Percentiles rank a stretch among this genome's conserved stretches.
Evolutionary conservation across 1,140 invertebrate species (phyloP).

Genomic region (Catajapyx aquilonaris): DNA sequence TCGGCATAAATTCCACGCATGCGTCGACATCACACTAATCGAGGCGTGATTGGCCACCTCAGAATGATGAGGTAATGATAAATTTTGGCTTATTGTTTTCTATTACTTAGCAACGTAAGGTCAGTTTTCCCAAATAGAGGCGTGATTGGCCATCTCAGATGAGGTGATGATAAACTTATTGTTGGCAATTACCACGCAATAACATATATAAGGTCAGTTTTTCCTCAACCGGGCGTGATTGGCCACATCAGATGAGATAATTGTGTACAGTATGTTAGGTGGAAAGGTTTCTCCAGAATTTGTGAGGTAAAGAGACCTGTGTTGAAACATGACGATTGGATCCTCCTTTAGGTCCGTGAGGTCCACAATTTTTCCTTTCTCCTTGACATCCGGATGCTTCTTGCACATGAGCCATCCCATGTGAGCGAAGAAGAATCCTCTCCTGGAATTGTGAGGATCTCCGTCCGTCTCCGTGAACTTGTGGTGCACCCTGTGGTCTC

Average conservation of each 20-base stretch:
- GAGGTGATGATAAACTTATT: neutral
- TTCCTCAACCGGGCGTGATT: neutral
- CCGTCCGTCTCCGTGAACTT: conserved; percentile 39
- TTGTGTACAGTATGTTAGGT: conserved; percentile 7
- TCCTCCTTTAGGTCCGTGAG: conserved; percentile 27
- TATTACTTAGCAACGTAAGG: too few relatives aligned
- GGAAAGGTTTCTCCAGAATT: neutral
- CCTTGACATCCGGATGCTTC: too few relatives aligned
- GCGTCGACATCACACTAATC: too few relatives aligned
- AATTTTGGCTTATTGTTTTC: too few relatives aligned
- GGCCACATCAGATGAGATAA: neutral
- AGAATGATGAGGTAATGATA: too few relatives aligned
- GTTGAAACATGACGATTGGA: conserved; percentile 27
- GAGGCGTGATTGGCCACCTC: too few relatives aligned
- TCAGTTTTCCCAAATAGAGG: too few relatives aligned
- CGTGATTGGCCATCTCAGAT: too few relatives aligned
- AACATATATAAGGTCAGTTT: neutral
- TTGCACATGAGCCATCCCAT: too few relatives aligned
- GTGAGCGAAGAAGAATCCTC: too few relatives aligned
- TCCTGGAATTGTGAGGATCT: conserved; percentile 37
- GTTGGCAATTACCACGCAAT: neutral
- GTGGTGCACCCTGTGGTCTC: conserved; percentile 38
- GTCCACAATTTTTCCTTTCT: conserved; percentile 27
- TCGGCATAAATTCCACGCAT: too few relatives aligned
- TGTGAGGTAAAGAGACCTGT: conserved; percentile 9